phyloP scores from a whole-genome alignment of 2,113 vertebrate species.

The Electrona antarctica region DNA sequence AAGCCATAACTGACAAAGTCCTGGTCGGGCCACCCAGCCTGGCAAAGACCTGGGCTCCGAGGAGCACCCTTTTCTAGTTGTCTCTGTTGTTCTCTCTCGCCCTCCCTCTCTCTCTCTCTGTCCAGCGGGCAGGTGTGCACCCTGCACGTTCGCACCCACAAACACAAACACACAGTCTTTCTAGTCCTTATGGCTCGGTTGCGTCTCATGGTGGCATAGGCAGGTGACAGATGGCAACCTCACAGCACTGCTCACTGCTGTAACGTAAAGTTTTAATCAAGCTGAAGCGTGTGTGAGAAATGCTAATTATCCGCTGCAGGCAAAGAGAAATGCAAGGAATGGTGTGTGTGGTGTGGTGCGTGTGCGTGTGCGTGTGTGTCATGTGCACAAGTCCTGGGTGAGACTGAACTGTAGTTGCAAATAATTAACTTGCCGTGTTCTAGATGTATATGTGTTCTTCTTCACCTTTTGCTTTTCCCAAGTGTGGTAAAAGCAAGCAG shows the following conservation, averaged over 20 bases:
- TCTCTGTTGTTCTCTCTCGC: not conserved
- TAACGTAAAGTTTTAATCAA: slow-evolving; percentile 90
- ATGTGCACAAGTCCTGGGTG: no score
- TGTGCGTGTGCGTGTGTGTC: slow-evolving; percentile 3
- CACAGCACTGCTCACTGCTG: slow-evolving; percentile 81
- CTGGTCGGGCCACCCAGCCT: no score
- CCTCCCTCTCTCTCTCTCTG: not conserved
- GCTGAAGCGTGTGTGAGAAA: slow-evolving; percentile 86
- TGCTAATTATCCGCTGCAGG: slow-evolving; percentile 87
- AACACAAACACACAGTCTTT: not conserved
- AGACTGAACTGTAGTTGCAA: no score
- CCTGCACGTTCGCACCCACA: not conserved
- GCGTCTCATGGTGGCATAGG: slow-evolving; percentile 80
- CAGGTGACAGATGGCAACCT: slow-evolving; percentile 88
- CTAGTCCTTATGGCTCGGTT: slow-evolving; percentile 46
- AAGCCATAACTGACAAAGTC: no score
- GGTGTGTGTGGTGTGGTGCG: not conserved
- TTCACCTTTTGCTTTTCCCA: slow-evolving; percentile 20
- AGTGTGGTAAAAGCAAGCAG: slow-evolving; percentile 21
- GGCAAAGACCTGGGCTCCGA: no score
- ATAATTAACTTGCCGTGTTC: no score
- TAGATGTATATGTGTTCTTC: not conserved
- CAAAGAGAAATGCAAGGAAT: slow-evolving; percentile 49
- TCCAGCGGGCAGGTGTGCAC: no score
- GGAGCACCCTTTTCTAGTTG: no score